Evolutionary conservation across 2,797 vertebrate genomes (phyloP), one percentile per base, ranked within the genome.

Genomic region (Pseudomugil gertrudae): DNA sequence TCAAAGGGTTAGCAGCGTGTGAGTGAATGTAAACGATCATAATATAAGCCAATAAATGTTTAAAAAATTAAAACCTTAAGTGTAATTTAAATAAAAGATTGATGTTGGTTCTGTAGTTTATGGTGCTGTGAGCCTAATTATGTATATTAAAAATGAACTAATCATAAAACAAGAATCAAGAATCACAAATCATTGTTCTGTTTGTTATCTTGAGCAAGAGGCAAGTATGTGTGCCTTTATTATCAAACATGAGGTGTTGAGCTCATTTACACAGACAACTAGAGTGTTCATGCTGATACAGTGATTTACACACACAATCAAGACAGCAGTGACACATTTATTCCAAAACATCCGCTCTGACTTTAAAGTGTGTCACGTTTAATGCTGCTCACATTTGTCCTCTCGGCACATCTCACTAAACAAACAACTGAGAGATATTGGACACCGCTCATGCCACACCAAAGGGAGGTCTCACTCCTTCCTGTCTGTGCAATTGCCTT

Each of bases 401-500:
- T 60, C 66, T 68, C 66, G 26, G 76, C 83, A 81, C 79, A 85
- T 80, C 75, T 80, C 77, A 64, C 78, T 80, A 86, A 86, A 83
- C 85, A 88, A 86, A 89, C 85, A 84, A 84, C 75, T 53, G 61
- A 58, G 67, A 79, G 75, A 76, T 69, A 81, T 76, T 75, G 85
- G 85, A 81, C 78, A 50, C 85, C 69, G 83, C 74, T 76, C 59
- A 79, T 76, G 80, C 59, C 66, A 73, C 83, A 74, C 57, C 63
- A 64, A 68, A 66, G 78, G 73, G 78, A 82, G 82, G 63, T 80
- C 85, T 74, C 80, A 76, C 84, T 90, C 76, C 78, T 79, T 78
- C 74, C 63, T 80, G 84, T 61, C 63, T 81, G 92, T 91, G 91
- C 83, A 94, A 92, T 92, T 92, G 90, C 89, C 79, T 94, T 90